These are phyloP conservation scores for Fistularia tabacaria DNA, from an alignment of 2,797 vertebrate genomes.

Conservation along the genomic window DNA sequence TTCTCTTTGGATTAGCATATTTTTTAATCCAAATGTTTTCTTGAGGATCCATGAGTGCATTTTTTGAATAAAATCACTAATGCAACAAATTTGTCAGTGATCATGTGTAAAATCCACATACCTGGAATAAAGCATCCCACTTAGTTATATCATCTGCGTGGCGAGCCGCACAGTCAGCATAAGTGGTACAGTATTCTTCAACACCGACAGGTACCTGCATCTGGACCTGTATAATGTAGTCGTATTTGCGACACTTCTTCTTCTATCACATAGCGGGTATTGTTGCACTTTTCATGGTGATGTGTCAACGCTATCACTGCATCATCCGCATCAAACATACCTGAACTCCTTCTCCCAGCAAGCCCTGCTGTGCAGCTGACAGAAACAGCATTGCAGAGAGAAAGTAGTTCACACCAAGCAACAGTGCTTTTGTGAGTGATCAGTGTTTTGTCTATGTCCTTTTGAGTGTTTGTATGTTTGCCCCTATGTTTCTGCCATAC, in stretches of 20 bases:
- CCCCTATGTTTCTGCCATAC: constrained; percentile 58
- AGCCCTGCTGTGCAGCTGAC: constrained; percentile 77
- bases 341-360: constrained; percentile 66
- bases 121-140: constrained; percentile 84
- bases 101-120: constrained; percentile 35
- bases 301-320: not conserved
- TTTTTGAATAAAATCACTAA: no score
- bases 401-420: constrained; percentile 80
- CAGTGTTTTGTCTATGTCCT: no score
- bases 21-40: no score
- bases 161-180: constrained; percentile 65
- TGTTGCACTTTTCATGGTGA: not conserved
- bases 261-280: not conserved
- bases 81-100: no score
- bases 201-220: constrained; percentile 68
- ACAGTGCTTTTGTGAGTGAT: no score
- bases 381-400: constrained; percentile 79
- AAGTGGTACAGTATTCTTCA: constrained; percentile 73
- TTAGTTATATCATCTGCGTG: constrained; percentile 69
- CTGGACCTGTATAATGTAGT: constrained; percentile 48
- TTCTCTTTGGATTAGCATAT: no score
- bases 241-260: no score
- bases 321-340: constrained; percentile 15
- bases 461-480: not conserved
- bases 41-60: no score